phyloP scores from a whole-genome alignment of 1,140 invertebrate species.

The Drosophila arawakana region DNA sequence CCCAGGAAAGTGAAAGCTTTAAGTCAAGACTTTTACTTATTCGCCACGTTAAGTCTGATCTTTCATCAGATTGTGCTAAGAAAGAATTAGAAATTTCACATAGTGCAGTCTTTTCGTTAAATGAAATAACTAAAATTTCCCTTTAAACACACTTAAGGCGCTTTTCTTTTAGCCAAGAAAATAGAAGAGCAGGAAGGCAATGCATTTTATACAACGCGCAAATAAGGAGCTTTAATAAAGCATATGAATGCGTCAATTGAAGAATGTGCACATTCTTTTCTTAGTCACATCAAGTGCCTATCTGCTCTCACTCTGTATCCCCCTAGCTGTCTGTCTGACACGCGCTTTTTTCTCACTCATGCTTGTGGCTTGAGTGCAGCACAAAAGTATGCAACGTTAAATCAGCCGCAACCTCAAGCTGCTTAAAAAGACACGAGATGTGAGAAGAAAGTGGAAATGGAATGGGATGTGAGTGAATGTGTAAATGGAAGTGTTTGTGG shows the following conservation, averaged over 20 bases:
- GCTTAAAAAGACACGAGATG: slow-evolving; percentile 4
- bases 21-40: no score
- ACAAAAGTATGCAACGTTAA: slow-evolving; percentile 45
- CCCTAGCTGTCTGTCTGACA: slow-evolving; percentile 7
- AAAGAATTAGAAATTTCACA: no score
- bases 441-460: neutral
- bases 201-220: neutral
- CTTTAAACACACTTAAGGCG: no score
- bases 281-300: neutral
- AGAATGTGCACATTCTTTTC: neutral
- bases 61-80: no score
- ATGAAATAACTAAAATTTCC: no score
- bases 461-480: neutral
- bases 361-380: slow-evolving; percentile 29
- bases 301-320: neutral
- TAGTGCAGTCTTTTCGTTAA: no score
- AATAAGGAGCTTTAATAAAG: no score
- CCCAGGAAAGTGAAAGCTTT: no score
- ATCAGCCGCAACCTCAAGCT: slow-evolving; percentile 33
- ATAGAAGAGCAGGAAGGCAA: neutral
- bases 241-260: neutral
- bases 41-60: no score
- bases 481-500: neutral
- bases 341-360: no score
- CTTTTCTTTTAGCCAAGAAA: no score